These are phyloP conservation scores for Trachurus trachurus DNA, from an alignment of 2,797 vertebrate species.

Conservation along the genomic window DNA sequence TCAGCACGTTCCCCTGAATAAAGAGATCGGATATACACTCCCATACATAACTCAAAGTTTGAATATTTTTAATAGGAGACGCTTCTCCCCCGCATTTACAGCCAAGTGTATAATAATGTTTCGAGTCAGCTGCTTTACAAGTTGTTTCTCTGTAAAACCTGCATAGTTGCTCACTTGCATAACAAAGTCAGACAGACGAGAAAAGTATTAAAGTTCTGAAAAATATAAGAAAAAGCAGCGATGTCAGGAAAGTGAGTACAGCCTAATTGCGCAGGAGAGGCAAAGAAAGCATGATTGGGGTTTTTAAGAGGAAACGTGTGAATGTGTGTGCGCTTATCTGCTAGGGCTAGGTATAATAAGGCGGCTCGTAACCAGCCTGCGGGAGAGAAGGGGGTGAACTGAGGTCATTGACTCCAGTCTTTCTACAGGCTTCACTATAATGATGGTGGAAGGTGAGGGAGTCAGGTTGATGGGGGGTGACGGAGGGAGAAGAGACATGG, in stretches of 20 bases:
- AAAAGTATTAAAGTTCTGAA: conserved; percentile 14
- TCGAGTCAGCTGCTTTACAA: conserved; percentile 55
- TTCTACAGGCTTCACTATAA: conserved; percentile 52
- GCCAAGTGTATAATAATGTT: conserved; percentile 33
- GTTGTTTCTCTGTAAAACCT: conserved; percentile 28
- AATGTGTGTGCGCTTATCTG: conserved; percentile 25
- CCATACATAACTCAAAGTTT: conserved; percentile 40
- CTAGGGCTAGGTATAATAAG: conserved; percentile 27
- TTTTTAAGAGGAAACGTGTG: conserved; percentile 39
- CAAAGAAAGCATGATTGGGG: conserved; percentile 19
- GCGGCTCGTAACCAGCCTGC: conserved; percentile 22
- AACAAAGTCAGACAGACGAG: conserved; percentile 20
- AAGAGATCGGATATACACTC: conserved; percentile 23
- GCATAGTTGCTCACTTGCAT: conserved; percentile 38
- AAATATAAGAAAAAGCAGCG: conserved; percentile 20
- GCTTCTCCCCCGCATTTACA: conserved; percentile 31
- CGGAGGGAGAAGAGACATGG: conserved; percentile 9
- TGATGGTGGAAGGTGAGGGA: conserved; percentile 38
- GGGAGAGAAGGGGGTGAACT: conserved; percentile 36
- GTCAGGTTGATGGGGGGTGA: conserved; percentile 19
- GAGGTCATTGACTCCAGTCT: conserved; percentile 49
- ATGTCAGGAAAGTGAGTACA: conserved; percentile 30
- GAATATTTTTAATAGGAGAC: conserved; percentile 43
- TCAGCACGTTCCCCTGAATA: conserved; percentile 55
- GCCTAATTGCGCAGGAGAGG: conserved; percentile 37